Base-by-base conservation (phyloP, 2,888 invertebrate species). In the Melolontha melolontha region DNA sequence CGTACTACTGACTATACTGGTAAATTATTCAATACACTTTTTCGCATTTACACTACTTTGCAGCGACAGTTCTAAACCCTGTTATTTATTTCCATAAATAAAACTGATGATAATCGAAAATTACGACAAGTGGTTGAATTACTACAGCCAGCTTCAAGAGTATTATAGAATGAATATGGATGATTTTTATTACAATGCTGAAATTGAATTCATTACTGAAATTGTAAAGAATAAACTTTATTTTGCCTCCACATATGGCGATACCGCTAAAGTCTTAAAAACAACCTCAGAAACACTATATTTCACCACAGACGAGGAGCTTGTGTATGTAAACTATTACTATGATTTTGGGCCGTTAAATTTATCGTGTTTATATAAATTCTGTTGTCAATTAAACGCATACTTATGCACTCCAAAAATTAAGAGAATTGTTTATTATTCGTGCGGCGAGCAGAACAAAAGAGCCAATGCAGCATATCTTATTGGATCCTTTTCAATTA, bases 291-390 rank as follows among this genome's bases (percentile, higher is more conserved):
- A 91, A 71, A 88, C 88, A 10, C 90, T 92, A 84, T 95, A 92
- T 80, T 93, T 95, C 82, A 88, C 86, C 77, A 89, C 92, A 69
- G 95, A 95, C 78, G 88, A 92, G 75, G 92, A 94, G 78, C 84
- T 94, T 72, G 83, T 91, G 0, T 95, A 95, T 80, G 90, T 92
- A 84, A 94, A 93, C 81, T 94, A 92, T 83, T 95, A 94, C 83
- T 88, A 90, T 22, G 96, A 96, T 82, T 96, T 96, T 84, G 96
- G 96, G 2, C 96, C 96, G 0, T 84, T 95, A 74, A 96, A 95
- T 84, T 85, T 96, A 74, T 92, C 93, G 1, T 92, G 93, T 86
- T 84, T 96, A 39, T 95, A 92, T 82, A 90, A 91, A 78, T 95
- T 94, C 82, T 95, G 94, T 82, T 87, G 87, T 77, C 89, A 91